Evolutionary conservation across 1,140 invertebrate species (phyloP).

Genomic region (Eumaeus atala): DNA sequence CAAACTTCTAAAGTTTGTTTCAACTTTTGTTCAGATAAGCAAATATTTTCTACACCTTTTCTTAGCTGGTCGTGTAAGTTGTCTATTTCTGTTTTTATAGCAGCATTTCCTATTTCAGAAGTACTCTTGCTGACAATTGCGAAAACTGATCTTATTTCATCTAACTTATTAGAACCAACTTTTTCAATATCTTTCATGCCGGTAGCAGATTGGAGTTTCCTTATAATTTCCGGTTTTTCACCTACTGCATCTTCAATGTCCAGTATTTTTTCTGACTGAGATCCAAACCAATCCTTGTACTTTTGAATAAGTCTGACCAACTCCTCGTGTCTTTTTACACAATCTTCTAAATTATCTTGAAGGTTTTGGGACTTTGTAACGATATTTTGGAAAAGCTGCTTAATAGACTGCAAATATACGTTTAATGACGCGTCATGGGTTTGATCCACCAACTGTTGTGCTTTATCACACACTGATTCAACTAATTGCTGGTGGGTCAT

Average conservation of each 20-base stretch:
- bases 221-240: slow-evolving; percentile 85
- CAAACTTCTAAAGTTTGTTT: slow-evolving; percentile 86
- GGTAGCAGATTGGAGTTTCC: slow-evolving; percentile 81
- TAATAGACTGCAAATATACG: slow-evolving; percentile 91
- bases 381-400: slow-evolving; percentile 91
- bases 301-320: slow-evolving; percentile 82
- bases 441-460: slow-evolving; percentile 90
- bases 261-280: slow-evolving; percentile 84
- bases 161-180: slow-evolving; percentile 82
- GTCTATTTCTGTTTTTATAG: slow-evolving; percentile 83
- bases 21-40: slow-evolving; percentile 79
- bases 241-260: slow-evolving; percentile 86
- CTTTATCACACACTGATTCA: slow-evolving; percentile 93
- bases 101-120: slow-evolving; percentile 83
- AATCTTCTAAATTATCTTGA: slow-evolving; percentile 87
- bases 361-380: slow-evolving; percentile 91
- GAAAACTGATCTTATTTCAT: slow-evolving; percentile 80
- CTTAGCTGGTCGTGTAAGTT: slow-evolving; percentile 79
- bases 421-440: slow-evolving; percentile 91
- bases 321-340: slow-evolving; percentile 89
- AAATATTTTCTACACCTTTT: slow-evolving; percentile 80
- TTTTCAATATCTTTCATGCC: slow-evolving; percentile 81
- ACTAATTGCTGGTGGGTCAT: slow-evolving; percentile 92
- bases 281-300: slow-evolving; percentile 86
- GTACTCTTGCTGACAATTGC: slow-evolving; percentile 86